Percentiles rank a stretch among this genome's conserved stretches.
Evolutionary conservation across 2,888 invertebrate species (phyloP).

Genomic region (Sphaeridia pumilis): DNA sequence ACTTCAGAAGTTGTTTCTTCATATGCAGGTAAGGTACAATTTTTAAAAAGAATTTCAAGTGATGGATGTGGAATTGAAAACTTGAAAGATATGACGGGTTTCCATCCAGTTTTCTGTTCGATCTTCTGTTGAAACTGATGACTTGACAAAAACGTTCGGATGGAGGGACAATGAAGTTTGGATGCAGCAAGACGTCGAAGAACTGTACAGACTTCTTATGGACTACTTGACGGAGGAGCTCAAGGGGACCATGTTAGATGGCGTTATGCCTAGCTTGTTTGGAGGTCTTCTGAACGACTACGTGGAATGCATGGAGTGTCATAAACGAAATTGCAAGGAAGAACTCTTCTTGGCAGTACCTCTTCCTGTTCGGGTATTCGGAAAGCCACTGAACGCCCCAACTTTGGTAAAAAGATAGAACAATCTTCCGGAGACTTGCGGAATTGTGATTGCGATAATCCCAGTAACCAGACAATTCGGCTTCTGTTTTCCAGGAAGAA

Average conservation of each 20-base stretch:
- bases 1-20: conserved; percentile 70
- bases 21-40: conserved; percentile 52
- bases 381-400: conserved; percentile 40
- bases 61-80: no score
- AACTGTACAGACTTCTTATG: conserved; percentile 79
- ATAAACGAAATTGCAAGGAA: conserved; percentile 65
- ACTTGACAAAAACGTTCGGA: conserved; percentile 72
- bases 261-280: conserved; percentile 69
- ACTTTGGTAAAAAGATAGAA: conserved; percentile 64
- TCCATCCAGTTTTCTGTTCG: conserved; percentile 68
- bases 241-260: conserved; percentile 65
- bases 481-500: conserved; percentile 50
- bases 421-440: no score
- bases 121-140: conserved; percentile 71
- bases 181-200: conserved; percentile 88
- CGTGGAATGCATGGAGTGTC: conserved; percentile 75
- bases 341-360: conserved; percentile 79
- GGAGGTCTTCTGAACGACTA: conserved; percentile 70
- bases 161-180: conserved; percentile 83
- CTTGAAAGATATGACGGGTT: no score
- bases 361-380: conserved; percentile 70
- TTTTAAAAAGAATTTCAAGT: not conserved
- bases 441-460: no score
- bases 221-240: conserved; percentile 76
- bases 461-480: no score